These are phyloP conservation scores for Andrena flavipes DNA, from an alignment of 2,888 invertebrate genomes.

Conservation along the genomic window DNA sequence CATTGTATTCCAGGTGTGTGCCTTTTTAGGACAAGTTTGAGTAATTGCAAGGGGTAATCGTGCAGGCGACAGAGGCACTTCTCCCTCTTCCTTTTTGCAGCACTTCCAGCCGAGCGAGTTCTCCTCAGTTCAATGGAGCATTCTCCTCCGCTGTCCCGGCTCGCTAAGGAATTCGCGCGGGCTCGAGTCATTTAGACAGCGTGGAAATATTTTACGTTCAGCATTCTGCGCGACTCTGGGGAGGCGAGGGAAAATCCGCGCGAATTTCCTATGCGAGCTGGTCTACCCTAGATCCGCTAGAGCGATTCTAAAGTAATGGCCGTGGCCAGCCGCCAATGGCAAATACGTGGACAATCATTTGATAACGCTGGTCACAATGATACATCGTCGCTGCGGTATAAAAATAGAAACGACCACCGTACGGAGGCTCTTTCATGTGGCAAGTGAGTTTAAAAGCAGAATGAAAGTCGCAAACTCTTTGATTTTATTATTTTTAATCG, in stretches of 20 bases:
- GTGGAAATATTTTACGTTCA: slow-evolving; percentile 45
- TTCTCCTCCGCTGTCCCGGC: slow-evolving; percentile 13
- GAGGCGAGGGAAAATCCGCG: slow-evolving; percentile 14
- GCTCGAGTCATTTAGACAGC: slow-evolving; percentile 44
- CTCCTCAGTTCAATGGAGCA: slow-evolving; percentile 51
- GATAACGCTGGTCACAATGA: not conserved
- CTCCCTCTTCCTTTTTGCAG: slow-evolving; percentile 39
- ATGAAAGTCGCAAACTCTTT: no score
- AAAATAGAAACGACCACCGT: not conserved
- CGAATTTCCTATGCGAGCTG: slow-evolving; percentile 8
- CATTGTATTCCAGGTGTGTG: slow-evolving; percentile 46
- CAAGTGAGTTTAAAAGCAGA: not conserved
- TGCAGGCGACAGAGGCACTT: slow-evolving; percentile 42
- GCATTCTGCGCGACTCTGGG: slow-evolving; percentile 12
- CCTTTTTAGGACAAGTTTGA: slow-evolving; percentile 59
- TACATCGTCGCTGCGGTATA: not conserved
- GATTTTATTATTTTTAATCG: no score
- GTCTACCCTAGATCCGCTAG: not conserved
- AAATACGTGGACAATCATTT: not conserved
- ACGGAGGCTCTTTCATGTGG: not conserved
- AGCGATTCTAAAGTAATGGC: not conserved
- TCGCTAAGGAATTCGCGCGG: slow-evolving; percentile 51
- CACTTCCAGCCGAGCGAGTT: slow-evolving; percentile 39
- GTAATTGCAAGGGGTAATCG: slow-evolving; percentile 63
- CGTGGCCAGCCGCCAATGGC: not conserved